These are phyloP conservation scores for Oophaga pumilio DNA, from an alignment of 2,113 vertebrate species.

Conservation along the genomic window DNA sequence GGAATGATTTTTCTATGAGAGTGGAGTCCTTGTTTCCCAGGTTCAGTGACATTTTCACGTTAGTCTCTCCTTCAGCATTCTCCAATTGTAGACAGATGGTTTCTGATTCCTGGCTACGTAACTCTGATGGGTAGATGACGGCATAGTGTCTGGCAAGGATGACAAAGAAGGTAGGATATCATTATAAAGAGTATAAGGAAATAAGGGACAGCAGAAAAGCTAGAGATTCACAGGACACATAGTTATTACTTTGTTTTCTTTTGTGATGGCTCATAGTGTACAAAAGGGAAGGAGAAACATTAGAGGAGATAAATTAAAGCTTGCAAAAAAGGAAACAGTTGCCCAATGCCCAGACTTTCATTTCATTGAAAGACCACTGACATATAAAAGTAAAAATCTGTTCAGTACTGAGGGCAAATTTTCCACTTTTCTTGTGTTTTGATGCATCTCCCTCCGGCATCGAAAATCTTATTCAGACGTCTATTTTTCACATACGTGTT, in stretches of 20 bases:
- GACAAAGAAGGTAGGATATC: not conserved
- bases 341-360: too few relatives aligned
- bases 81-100: conserved; percentile 65
- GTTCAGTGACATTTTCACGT: conserved; percentile 58
- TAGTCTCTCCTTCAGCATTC: conserved; percentile 19
- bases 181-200: not conserved
- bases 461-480: too few relatives aligned
- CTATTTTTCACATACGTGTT: too few relatives aligned
- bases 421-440: too few relatives aligned
- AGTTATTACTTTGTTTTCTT: too few relatives aligned
- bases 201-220: not conserved
- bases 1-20: conserved; percentile 37
- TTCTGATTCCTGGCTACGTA: conserved; percentile 61
- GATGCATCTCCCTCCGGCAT: too few relatives aligned
- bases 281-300: too few relatives aligned
- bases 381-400: too few relatives aligned
- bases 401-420: too few relatives aligned
- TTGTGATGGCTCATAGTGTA: too few relatives aligned
- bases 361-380: too few relatives aligned
- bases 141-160: conserved; percentile 62
- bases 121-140: conserved; percentile 62
- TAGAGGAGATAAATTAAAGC: too few relatives aligned
- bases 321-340: not conserved
- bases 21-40: conserved; percentile 60
- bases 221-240: not conserved